Percentiles rank a stretch among this genome's conserved stretches.
Conservation (phyloP, 2,113 vertebrate species). For the Crotophaga sulcirostris region DNA sequence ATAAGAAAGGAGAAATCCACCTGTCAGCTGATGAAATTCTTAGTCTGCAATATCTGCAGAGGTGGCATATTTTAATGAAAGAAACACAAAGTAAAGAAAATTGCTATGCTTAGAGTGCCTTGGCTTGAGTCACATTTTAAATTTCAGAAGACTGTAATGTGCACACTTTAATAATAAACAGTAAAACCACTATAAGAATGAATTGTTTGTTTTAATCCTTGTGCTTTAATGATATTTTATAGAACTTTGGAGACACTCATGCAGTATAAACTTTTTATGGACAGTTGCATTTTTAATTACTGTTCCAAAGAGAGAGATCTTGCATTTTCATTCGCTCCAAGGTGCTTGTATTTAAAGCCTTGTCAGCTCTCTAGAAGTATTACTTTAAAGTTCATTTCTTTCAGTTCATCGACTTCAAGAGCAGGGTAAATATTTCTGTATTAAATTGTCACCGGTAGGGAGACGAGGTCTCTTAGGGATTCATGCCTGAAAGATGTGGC, state of each 20-base stretch:
- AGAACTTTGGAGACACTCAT: slow-evolving; percentile 43
- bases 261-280: slow-evolving; percentile 48
- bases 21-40: slow-evolving; percentile 5
- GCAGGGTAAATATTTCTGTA: slow-evolving; percentile 69
- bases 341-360: slow-evolving; percentile 59
- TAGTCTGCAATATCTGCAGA: not conserved
- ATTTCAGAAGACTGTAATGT: not conserved
- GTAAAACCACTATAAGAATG: not conserved
- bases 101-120: not conserved
- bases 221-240: slow-evolving; percentile 30
- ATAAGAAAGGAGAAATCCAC: not conserved
- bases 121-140: not conserved
- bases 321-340: slow-evolving; percentile 53
- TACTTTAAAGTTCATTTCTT: slow-evolving; percentile 72
- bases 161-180: not conserved
- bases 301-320: slow-evolving; percentile 44
- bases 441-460: slow-evolving; percentile 38
- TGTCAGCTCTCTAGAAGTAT: slow-evolving; percentile 46
- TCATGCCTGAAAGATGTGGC: slow-evolving; percentile 44
- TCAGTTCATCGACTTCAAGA: slow-evolving; percentile 54
- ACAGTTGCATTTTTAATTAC: slow-evolving; percentile 69
- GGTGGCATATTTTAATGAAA: slow-evolving; percentile 4
- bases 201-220: slow-evolving; percentile 35
- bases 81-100: not conserved
- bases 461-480: slow-evolving; percentile 40